Conservation (phyloP, 2,113 vertebrate genomes). For the Pseudorasbora parva region DNA sequence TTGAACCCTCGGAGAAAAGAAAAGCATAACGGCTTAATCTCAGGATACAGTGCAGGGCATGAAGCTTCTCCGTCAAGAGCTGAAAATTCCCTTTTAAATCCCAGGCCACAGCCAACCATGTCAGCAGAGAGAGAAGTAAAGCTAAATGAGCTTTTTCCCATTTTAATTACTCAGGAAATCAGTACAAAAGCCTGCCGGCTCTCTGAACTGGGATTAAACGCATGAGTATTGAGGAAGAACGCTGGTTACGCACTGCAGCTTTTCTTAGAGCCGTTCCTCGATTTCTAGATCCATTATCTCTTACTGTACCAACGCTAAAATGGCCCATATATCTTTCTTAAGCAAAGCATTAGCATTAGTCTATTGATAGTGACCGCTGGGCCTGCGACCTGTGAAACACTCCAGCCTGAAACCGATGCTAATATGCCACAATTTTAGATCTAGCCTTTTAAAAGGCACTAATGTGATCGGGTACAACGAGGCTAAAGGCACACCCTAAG, state of each 20-base stretch:
- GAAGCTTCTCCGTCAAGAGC: background rate
- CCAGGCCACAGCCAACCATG: background rate
- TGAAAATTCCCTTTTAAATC: slow-evolving; percentile 30
- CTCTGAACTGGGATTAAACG: slow-evolving; percentile 14
- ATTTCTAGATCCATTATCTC: slow-evolving; percentile 35
- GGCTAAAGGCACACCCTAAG: too few species aligned
- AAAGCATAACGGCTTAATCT: slow-evolving; percentile 15
- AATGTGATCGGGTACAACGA: background rate
- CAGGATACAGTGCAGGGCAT: background rate
- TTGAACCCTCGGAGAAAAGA: background rate
- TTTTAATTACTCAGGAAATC: slow-evolving; percentile 51
- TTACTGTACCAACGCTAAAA: slow-evolving; percentile 13
- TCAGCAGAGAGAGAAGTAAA: slow-evolving; percentile 17
- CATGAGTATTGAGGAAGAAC: background rate
- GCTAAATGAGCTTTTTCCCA: slow-evolving; percentile 20
- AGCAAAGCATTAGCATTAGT: slow-evolving; percentile 18
- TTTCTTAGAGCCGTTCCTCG: slow-evolving; percentile 26
- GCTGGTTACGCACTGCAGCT: slow-evolving; percentile 6
- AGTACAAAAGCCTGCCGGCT: slow-evolving; percentile 10
- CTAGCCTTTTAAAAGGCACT: background rate
- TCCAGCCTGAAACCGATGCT: background rate
- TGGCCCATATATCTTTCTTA: slow-evolving; percentile 22
- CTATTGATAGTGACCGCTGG: background rate
- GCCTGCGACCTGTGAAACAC: background rate
- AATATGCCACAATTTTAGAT: background rate